Percentiles rank a stretch among this genome's conserved stretches.
These are phyloP conservation scores for Psittacula derbiana DNA, from an alignment of 2,797 vertebrate species.

Conservation along the genomic window DNA sequence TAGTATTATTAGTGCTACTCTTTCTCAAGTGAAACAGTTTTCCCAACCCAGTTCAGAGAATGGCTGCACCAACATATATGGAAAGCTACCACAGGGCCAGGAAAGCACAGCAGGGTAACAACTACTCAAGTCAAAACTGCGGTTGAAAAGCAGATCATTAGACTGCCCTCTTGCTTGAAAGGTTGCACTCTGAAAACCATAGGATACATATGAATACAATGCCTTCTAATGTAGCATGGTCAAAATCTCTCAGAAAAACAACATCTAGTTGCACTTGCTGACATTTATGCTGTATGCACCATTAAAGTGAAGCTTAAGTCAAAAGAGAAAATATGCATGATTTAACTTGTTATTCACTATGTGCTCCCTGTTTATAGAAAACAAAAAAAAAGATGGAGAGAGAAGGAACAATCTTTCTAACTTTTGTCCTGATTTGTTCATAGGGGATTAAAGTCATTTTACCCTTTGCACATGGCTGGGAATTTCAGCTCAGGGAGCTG, in stretches of 20 bases:
- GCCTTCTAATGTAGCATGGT: neutral
- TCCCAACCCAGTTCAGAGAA: neutral
- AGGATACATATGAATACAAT: neutral
- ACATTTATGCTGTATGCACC: neutral
- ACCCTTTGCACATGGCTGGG: neutral
- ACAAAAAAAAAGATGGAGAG: rapidly evolving
- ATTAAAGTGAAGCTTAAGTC: neutral
- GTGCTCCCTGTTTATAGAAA: neutral
- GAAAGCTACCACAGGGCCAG: neutral
- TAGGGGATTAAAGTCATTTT: neutral
- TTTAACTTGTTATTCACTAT: neutral
- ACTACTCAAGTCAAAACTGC: neutral
- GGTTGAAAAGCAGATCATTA: neutral
- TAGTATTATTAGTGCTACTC: neutral
- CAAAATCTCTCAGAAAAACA: neutral
- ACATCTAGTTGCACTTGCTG: neutral
- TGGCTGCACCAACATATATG: neutral
- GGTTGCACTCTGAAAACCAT: neutral
- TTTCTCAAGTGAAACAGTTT: neutral
- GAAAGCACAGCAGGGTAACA: neutral
- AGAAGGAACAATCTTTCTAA: neutral
- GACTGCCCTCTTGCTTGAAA: neutral
- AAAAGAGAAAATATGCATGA: neutral
- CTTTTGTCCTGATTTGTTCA: neutral
- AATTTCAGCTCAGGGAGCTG: neutral